Base-by-base conservation (phyloP, 1,140 invertebrate species). In the Diorhabda sublineata region DNA sequence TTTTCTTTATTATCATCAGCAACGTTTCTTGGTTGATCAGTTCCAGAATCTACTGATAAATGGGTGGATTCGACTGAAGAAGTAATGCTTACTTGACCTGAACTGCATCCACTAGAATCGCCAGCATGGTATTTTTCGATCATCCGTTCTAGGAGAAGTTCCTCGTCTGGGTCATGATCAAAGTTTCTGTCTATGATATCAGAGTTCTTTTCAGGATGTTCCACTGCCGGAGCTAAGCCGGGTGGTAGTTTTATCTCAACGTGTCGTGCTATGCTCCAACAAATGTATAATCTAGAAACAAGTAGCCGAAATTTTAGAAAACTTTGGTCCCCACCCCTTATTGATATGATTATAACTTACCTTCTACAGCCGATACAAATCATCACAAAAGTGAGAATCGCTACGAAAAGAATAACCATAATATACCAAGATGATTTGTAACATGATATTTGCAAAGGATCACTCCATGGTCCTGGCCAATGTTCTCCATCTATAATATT, bases 101-200 rank as follows among this genome's bases (percentile, higher is more conserved):
- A 86, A 41, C 85, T 85, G 66, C 85, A 86, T 11, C 85, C 85
- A 69, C 85, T 86, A 0, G 85, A 85, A 73, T 87, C 86, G 3
- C 83, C 83, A 64, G 83, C 84, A 58, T 82, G 81, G 58, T 78
- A 80, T 26, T 77, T 79, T 60, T 84, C 82, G 45, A 76, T 64
- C 81, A 76, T 45, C 82, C 81, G 80, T 78, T 84, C 80, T 80
- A 76, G 68, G 4, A 81, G 72, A 6, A 74, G 72, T 58, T 76
- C 69, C 45, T 76, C 73, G 59, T 77, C 77, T 41, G 72, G 70
- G 11, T 77, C 77, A 41, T 70, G 70, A 42, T 71, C 69, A 45
- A 69, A 69, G 61, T 61, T 64, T 5, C 63, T 11, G 45, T 71
- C 66, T 42, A 42, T 43, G 26, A 70, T 69, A 47, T 72, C 71